These are phyloP conservation scores for Meleagris gallopavo DNA, from an alignment of 2,113 vertebrate genomes.

Conservation along the genomic window DNA sequence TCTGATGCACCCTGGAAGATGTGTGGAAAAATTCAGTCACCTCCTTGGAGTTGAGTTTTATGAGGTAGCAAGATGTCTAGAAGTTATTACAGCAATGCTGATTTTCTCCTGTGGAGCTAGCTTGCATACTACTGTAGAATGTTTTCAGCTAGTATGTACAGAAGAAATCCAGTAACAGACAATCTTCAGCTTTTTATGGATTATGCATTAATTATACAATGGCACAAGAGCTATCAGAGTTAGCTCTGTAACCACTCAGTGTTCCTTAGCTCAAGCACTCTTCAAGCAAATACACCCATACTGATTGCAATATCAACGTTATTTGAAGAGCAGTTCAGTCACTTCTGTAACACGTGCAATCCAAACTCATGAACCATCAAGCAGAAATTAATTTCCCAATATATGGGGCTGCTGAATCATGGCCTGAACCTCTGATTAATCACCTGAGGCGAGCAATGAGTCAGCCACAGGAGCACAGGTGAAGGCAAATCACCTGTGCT, in stretches of 20 bases:
- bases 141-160: neutral
- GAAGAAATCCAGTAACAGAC: neutral
- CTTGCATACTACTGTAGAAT: neutral
- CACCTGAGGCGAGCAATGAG: too few species aligned
- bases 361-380: neutral
- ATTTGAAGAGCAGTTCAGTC: neutral
- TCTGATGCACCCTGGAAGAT: neutral
- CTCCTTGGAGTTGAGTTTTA: neutral
- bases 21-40: neutral
- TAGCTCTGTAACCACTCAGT: neutral
- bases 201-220: neutral
- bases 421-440: too few species aligned
- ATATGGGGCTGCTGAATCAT: too few species aligned
- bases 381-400: neutral
- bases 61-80: neutral
- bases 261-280: neutral
- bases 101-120: neutral
- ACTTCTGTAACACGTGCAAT: neutral
- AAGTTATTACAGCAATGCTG: neutral
- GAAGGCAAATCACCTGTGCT: too few species aligned
- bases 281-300: neutral
- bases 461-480: too few species aligned
- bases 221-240: neutral
- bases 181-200: neutral
- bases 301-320: neutral